A percentile compares a stretch with the other conserved stretches of the same genome.
phyloP scores from a whole-genome alignment of 2,888 invertebrate species.

The Nematopogon swammerdamellus region DNA sequence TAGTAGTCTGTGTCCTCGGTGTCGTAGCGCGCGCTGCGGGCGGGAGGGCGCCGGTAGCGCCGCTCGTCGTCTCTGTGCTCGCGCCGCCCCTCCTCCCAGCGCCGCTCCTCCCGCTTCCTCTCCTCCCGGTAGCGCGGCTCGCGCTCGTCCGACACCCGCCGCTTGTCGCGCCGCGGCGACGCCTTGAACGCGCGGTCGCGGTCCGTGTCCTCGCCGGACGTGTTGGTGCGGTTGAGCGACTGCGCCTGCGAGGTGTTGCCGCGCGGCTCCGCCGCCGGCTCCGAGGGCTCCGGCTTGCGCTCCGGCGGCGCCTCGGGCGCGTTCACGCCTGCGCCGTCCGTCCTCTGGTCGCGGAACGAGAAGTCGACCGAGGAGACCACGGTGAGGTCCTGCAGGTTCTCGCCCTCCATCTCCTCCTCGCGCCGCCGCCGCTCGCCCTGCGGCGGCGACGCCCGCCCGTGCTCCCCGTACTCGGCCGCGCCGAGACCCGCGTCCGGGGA shows the following conservation, averaged over 20 bases:
- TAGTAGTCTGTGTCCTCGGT: constrained; percentile 67
- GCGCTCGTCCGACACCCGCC: constrained; percentile 26
- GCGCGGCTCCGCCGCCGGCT: constrained; percentile 27
- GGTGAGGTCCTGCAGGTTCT: constrained; percentile 51
- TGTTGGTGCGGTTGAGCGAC: constrained; percentile 29
- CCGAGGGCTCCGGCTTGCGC: constrained; percentile 26
- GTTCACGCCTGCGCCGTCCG: constrained; percentile 43
- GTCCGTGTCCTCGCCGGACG: constrained; percentile 45
- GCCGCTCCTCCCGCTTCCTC: constrained; percentile 28
- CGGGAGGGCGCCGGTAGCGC: constrained; percentile 21
- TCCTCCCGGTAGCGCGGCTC: constrained; percentile 11
- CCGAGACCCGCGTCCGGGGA: constrained; percentile 16
- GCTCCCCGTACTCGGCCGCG: constrained; percentile 21
- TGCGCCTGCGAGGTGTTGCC: constrained; percentile 26
- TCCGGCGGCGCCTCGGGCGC: constrained; percentile 23
- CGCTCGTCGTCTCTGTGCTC: constrained; percentile 18
- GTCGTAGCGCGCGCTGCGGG: constrained; percentile 53
- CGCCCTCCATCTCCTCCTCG: constrained; percentile 58
- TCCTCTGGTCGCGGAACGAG: constrained; percentile 41
- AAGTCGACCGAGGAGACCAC: constrained; percentile 28
- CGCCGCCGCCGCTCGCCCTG: constrained; percentile 38
- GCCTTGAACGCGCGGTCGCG: constrained; percentile 33
- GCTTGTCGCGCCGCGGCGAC: constrained; percentile 33
- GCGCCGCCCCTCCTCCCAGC: constrained; percentile 2
- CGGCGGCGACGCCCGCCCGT: constrained; percentile 3